Conservation (phyloP, 2,888 invertebrate genomes). For the Leptopterna dolabrata region DNA sequence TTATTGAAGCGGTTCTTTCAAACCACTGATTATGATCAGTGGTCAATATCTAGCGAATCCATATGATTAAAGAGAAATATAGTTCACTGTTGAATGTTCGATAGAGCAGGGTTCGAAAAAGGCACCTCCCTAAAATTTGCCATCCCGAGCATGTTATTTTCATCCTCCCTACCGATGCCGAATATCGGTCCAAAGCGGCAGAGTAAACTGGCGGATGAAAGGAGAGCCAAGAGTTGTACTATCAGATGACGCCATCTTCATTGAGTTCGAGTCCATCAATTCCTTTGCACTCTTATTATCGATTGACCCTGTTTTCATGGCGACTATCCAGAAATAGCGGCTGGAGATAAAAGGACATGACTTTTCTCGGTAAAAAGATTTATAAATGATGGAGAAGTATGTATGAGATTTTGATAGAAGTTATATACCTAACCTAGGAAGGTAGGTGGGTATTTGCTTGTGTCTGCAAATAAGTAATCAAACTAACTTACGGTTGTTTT, state of each 20-base stretch:
- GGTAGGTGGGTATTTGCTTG: no score
- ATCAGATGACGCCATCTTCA: slow-evolving; percentile 7
- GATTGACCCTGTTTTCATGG: neutral
- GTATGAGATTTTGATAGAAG: neutral
- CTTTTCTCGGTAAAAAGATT: neutral
- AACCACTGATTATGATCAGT: no score
- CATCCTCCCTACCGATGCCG: neutral
- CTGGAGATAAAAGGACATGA: neutral
- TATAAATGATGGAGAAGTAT: neutral
- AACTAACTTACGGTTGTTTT: no score
- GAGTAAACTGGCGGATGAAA: neutral
- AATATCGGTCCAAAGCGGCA: neutral
- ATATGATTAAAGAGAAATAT: no score
- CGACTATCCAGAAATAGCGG: neutral
- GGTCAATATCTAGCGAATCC: no score
- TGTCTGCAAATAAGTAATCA: no score
- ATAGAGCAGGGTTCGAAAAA: neutral
- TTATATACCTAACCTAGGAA: no score
- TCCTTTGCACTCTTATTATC: neutral
- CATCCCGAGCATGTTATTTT: neutral
- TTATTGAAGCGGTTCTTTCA: no score
- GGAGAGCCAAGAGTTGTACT: neutral
- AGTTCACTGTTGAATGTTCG: no score
- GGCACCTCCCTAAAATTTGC: neutral
- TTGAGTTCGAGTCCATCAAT: neutral